Percentiles rank a stretch among this genome's conserved stretches.
phyloP scores from a whole-genome alignment of 1,140 invertebrate species.

The Rhagoletis zephyria region DNA sequence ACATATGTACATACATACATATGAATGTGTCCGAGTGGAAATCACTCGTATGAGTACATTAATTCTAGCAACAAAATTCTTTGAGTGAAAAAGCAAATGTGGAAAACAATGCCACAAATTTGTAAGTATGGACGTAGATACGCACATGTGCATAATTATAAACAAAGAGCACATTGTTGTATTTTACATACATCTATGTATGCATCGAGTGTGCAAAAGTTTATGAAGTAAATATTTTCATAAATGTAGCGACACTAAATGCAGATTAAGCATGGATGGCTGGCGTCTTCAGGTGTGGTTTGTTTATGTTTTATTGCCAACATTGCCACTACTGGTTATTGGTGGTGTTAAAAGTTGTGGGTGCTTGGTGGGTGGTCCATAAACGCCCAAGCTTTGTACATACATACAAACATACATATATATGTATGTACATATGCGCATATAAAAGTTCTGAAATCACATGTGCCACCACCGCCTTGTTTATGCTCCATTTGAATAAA shows the following conservation, averaged over 20 bases:
- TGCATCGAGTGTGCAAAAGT: too few relatives aligned
- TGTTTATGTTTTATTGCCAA: constrained; percentile 45
- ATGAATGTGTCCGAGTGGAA: neutral
- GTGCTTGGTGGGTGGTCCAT: neutral
- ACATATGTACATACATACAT: too few relatives aligned
- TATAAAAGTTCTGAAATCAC: neutral
- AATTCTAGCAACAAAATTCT: neutral
- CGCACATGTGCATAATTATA: neutral
- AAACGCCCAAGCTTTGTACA: neutral
- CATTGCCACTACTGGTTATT: constrained; percentile 39
- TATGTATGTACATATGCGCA: neutral
- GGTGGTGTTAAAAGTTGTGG: constrained; percentile 38
- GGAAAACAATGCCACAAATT: too few relatives aligned
- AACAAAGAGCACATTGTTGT: neutral
- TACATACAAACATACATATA: neutral
- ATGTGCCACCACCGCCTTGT: too few relatives aligned
- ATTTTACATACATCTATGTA: neutral
- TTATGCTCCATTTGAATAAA: too few relatives aligned
- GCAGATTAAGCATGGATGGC: neutral
- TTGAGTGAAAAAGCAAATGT: neutral
- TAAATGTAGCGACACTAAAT: neutral
- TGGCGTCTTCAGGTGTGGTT: constrained; percentile 33
- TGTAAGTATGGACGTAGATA: too few relatives aligned
- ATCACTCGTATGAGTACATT: neutral
- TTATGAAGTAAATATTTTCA: neutral